Conservation (phyloP, 92 coral and sea anemone species). For the Phymanthus crucifer region DNA sequence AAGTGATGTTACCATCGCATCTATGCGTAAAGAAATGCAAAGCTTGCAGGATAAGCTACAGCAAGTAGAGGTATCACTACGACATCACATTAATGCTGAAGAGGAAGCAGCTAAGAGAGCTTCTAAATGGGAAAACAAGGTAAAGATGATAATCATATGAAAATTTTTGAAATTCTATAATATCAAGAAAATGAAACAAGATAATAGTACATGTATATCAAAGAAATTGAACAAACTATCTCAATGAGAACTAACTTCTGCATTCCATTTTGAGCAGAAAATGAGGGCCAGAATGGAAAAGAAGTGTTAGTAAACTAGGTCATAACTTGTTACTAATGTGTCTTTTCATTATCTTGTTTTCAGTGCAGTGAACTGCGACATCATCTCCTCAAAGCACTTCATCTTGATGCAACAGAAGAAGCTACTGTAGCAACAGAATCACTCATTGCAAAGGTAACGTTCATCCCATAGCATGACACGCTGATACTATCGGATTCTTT, state of each 20-base stretch:
- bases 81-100: slow-evolving; percentile 83
- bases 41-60: slow-evolving; percentile 84
- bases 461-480: not conserved
- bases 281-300: no score
- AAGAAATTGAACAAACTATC: not conserved
- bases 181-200: not conserved
- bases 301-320: no score
- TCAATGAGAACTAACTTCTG: no score
- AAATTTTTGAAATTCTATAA: no score
- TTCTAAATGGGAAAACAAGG: slow-evolving; percentile 87
- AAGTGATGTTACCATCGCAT: slow-evolving; percentile 84
- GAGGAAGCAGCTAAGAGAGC: slow-evolving; percentile 85
- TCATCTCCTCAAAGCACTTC: slow-evolving; percentile 70
- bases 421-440: slow-evolving; percentile 58
- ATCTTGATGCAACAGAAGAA: slow-evolving; percentile 54
- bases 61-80: slow-evolving; percentile 85
- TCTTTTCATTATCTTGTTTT: slow-evolving; percentile 8
- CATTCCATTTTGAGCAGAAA: no score
- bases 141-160: slow-evolving; percentile 14
- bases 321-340: not conserved
- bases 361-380: slow-evolving; percentile 79
- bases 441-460: slow-evolving; percentile 66
- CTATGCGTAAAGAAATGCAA: slow-evolving; percentile 86
- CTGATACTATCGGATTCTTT: not conserved
- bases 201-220: not conserved